A percentile compares a stretch with the other conserved stretches of the same genome.
These are phyloP conservation scores for Syrphus vitripennis DNA, from an alignment of 2,888 invertebrate genomes.

Conservation along the genomic window DNA sequence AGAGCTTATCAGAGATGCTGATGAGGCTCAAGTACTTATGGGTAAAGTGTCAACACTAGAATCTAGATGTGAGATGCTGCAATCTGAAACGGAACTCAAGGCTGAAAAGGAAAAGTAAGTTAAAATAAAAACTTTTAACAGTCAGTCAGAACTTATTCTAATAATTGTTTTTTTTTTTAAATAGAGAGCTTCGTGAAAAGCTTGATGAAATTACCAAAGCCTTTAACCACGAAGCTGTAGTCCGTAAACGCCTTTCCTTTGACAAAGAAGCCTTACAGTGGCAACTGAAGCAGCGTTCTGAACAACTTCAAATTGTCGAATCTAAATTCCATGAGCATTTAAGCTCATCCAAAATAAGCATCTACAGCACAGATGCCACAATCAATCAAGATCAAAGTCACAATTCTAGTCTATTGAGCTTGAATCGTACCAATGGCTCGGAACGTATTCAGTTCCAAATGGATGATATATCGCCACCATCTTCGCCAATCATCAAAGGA, in stretches of 20 bases:
- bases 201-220: slow-evolving; percentile 88
- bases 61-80: slow-evolving; percentile 93
- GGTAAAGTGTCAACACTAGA: slow-evolving; percentile 89
- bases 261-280: slow-evolving; percentile 95
- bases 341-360: slow-evolving; percentile 62
- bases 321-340: slow-evolving; percentile 76
- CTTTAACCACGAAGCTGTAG: slow-evolving; percentile 89
- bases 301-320: slow-evolving; percentile 82
- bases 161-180: slow-evolving; percentile 61
- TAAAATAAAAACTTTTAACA: background rate
- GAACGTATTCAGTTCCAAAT: slow-evolving; percentile 74
- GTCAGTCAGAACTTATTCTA: background rate
- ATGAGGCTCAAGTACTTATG: slow-evolving; percentile 87
- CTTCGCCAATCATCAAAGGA: slow-evolving; percentile 89
- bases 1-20: slow-evolving; percentile 87
- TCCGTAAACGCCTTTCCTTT: slow-evolving; percentile 89
- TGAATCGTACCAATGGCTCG: slow-evolving; percentile 72
- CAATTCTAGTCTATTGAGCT: slow-evolving; percentile 72
- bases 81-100: slow-evolving; percentile 85
- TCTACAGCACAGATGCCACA: slow-evolving; percentile 67
- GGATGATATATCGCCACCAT: slow-evolving; percentile 83
- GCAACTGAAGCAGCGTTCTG: slow-evolving; percentile 91
- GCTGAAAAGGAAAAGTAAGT: slow-evolving; percentile 84
- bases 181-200: slow-evolving; percentile 85
- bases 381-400: slow-evolving; percentile 70